A percentile compares a stretch with the other conserved stretches of the same genome.
These are phyloP conservation scores for Gryllus bimaculatus DNA, from an alignment of 1,140 invertebrate genomes.

Conservation along the genomic window DNA sequence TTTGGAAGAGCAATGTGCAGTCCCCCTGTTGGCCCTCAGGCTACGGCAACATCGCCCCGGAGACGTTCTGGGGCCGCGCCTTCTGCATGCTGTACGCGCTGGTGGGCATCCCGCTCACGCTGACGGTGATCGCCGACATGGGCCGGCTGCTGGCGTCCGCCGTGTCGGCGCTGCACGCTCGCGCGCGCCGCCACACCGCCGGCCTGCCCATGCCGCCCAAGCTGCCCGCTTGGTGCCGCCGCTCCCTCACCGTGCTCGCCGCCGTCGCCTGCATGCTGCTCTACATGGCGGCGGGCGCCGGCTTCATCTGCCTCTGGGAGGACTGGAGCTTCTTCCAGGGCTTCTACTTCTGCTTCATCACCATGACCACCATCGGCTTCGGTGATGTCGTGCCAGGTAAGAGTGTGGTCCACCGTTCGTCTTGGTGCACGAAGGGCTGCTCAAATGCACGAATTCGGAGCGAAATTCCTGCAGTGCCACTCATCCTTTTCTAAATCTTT, in stretches of 20 bases:
- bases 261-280: constrained; percentile 63
- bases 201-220: constrained; percentile 20
- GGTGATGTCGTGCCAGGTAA: constrained; percentile 84
- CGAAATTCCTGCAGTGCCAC: no score
- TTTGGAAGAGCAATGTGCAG: no score
- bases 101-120: constrained; percentile 84
- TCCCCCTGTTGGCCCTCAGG: constrained; percentile 48
- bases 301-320: constrained; percentile 59
- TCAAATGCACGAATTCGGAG: no score
- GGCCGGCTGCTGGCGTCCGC: constrained; percentile 76
- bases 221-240: constrained; percentile 31
- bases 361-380: constrained; percentile 90
- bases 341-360: constrained; percentile 91
- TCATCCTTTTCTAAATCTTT: no score
- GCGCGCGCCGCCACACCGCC: constrained; percentile 15
- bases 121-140: constrained; percentile 88
- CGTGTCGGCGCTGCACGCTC: constrained; percentile 38
- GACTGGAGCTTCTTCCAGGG: constrained; percentile 88
- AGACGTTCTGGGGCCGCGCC: constrained; percentile 69
- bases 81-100: constrained; percentile 91
- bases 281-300: constrained; percentile 63
- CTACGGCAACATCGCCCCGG: constrained; percentile 91
- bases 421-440: no score
- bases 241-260: constrained; percentile 53
- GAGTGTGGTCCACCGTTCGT: constrained; percentile 25